These are phyloP conservation scores for Zosterops hypoxanthus DNA, from an alignment of 2,113 vertebrate genomes.

Conservation along the genomic window DNA sequence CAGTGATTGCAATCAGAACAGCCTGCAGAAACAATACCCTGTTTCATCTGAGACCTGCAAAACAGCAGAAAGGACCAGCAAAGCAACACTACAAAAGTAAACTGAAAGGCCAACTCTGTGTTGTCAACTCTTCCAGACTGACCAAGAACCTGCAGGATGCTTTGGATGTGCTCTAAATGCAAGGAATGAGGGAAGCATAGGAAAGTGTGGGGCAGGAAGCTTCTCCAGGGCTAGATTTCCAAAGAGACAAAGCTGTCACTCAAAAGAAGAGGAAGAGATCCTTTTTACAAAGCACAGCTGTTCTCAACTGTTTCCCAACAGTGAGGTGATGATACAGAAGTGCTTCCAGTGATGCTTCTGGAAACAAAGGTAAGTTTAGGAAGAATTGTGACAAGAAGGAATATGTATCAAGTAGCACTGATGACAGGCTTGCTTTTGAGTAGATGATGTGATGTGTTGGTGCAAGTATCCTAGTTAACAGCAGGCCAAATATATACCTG, in stretches of 20 bases:
- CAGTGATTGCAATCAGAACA: conserved; percentile 8
- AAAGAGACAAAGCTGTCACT: neutral
- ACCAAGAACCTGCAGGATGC: neutral
- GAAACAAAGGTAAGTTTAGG: neutral
- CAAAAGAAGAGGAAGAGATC: neutral
- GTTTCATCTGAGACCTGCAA: neutral
- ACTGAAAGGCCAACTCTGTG: neutral
- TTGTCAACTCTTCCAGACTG: neutral
- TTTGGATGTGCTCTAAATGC: neutral
- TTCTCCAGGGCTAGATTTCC: neutral
- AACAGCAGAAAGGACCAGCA: neutral
- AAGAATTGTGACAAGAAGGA: neutral
- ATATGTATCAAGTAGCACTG: neutral
- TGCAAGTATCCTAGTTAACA: neutral
- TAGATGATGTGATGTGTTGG: neutral
- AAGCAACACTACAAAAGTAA: neutral
- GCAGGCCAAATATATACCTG: neutral
- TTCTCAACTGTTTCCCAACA: neutral
- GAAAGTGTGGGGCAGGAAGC: neutral
- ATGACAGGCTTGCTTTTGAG: neutral
- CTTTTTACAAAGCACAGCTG: neutral
- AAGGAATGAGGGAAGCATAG: neutral
- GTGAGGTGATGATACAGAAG: neutral
- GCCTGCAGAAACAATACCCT: conserved; percentile 30
- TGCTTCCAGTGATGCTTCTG: neutral